Conservation (phyloP, 1,140 invertebrate genomes). For the Nixonia krombeini region DNA sequence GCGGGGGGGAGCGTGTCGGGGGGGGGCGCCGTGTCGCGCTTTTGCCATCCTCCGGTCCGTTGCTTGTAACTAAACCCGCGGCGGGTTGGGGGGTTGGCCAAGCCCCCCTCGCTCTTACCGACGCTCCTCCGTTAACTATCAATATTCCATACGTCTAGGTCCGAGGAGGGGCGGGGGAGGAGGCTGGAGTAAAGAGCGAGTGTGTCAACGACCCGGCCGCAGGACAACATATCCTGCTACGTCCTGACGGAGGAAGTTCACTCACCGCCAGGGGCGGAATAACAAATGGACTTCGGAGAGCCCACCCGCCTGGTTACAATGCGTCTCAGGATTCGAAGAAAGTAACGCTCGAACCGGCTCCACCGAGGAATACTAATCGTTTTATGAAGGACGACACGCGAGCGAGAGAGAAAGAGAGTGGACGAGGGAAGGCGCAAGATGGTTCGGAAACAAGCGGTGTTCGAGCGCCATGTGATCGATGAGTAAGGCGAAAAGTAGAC, state of each 20-base stretch:
- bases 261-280: conserved; percentile 47
- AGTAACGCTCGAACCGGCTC: conserved; percentile 41
- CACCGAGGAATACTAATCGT: conserved; percentile 54
- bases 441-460: too few species aligned
- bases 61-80: neutral
- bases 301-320: conserved; percentile 44
- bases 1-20: neutral
- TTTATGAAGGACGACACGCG: conserved; percentile 35
- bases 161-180: conserved; percentile 1
- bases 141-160: conserved; percentile 8
- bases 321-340: conserved; percentile 32
- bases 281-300: conserved; percentile 54
- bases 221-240: conserved; percentile 24
- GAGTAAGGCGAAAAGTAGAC: neutral
- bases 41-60: neutral
- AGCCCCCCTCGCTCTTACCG: too few species aligned
- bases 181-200: neutral
- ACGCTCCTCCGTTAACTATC: conserved; percentile 9
- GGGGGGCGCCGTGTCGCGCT: conserved; percentile 5
- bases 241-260: conserved; percentile 38
- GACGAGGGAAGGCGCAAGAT: too few species aligned
- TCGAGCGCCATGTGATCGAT: conserved; percentile 1
- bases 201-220: conserved; percentile 30
- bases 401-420: too few species aligned
- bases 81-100: neutral